A percentile compares a stretch with the other conserved stretches of the same genome.
phyloP scores from a whole-genome alignment of 2,113 vertebrate species.

The Pheucticus melanocephalus region DNA sequence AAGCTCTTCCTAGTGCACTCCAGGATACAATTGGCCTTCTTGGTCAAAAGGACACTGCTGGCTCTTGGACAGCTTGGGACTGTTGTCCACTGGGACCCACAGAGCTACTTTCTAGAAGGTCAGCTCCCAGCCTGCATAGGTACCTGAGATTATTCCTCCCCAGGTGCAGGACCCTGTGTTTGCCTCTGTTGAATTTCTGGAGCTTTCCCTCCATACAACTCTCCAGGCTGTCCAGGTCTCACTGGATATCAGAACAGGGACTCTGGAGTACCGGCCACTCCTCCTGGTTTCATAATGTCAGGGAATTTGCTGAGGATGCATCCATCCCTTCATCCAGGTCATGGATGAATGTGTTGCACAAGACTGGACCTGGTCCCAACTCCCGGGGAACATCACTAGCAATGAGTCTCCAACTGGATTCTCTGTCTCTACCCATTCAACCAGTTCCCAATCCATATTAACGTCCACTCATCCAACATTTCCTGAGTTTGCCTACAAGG shows the following conservation, averaged over 20 bases:
- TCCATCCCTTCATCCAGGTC: background rate
- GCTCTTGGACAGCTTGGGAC: background rate
- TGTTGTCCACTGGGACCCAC: rapidly evolving
- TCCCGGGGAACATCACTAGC: background rate
- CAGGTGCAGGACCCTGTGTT: background rate
- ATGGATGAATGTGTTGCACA: too few species aligned
- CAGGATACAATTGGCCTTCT: rapidly evolving
- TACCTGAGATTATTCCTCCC: background rate
- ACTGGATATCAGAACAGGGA: background rate
- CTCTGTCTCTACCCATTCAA: background rate
- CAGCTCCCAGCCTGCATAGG: background rate
- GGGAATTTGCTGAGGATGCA: background rate
- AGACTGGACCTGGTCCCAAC: background rate
- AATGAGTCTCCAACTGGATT: background rate
- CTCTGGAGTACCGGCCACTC: rapidly evolving
- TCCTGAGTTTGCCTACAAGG: background rate
- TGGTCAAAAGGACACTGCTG: background rate
- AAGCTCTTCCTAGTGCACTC: background rate
- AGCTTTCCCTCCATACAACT: background rate
- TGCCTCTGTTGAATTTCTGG: background rate
- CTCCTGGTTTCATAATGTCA: background rate
- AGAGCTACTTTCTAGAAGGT: background rate
- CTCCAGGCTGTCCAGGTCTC: background rate
- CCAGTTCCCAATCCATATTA: background rate
- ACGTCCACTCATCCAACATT: background rate